Percentiles rank a stretch among this genome's conserved stretches.
phyloP scores from a whole-genome alignment of 2,888 invertebrate species.

The Drosophila algonquin region DNA sequence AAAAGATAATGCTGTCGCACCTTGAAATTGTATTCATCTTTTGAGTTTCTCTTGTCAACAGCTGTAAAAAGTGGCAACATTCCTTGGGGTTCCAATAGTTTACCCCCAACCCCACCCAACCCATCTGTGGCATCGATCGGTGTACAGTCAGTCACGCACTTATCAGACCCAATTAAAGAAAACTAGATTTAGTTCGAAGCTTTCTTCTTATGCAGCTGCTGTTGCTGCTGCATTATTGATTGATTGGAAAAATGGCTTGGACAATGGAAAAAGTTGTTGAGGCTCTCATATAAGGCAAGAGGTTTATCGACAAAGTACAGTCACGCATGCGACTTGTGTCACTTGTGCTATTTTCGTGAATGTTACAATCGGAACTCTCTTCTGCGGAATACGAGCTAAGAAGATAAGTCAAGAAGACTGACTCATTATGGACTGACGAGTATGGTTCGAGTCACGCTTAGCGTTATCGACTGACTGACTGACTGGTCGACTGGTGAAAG shows the following conservation, averaged over 20 bases:
- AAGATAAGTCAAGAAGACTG: neutral
- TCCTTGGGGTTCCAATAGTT: neutral
- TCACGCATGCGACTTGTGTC: neutral
- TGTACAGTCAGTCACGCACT: constrained; percentile 1
- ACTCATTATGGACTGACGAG: neutral
- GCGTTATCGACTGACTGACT: neutral
- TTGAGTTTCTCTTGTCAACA: constrained; percentile 3
- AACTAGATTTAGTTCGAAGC: constrained; percentile 12
- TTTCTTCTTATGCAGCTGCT: constrained; percentile 8
- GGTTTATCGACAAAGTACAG: constrained; percentile 1
- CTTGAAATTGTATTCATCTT: constrained; percentile 21
- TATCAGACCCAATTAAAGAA: neutral
- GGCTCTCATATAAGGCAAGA: neutral
- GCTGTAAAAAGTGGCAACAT: neutral
- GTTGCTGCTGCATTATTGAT: constrained; percentile 7
- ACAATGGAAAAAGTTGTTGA: neutral
- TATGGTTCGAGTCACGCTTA: neutral
- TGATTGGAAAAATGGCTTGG: neutral
- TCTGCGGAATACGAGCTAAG: neutral
- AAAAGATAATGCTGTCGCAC: constrained; percentile 33
- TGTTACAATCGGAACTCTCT: neutral
- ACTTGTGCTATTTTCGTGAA: neutral
- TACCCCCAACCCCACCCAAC: too few relatives aligned
- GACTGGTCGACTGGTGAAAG: neutral
- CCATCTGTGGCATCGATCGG: neutral